phyloP scores from a whole-genome alignment of 2,888 invertebrate genomes.

The Aplocera efformata region DNA sequence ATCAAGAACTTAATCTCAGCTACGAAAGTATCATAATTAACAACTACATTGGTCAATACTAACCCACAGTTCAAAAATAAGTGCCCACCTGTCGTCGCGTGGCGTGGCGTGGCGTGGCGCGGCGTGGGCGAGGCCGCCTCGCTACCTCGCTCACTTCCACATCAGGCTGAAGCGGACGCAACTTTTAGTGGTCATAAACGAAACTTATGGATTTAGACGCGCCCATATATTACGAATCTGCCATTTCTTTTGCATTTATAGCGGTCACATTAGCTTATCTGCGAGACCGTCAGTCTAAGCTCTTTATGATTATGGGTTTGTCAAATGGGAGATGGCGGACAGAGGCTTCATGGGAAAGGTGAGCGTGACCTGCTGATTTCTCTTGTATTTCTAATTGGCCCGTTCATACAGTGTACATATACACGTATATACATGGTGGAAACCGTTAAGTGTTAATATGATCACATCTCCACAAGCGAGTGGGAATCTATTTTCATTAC shows the following conservation, averaged over 20 bases:
- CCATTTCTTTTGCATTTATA: conserved; percentile 26
- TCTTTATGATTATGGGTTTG: conserved; percentile 17
- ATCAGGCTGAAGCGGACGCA: conserved; percentile 6
- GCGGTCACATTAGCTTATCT: conserved; percentile 19
- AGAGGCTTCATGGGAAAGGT: conserved; percentile 13
- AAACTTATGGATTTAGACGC: conserved; percentile 22
- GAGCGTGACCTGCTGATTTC: not conserved
- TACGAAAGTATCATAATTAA: too few species aligned
- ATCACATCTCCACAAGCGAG: too few species aligned
- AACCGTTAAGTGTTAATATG: too few species aligned
- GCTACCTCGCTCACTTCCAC: not conserved
- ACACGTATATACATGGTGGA: too few species aligned
- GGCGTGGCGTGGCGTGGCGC: too few species aligned
- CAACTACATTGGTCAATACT: too few species aligned
- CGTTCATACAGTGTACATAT: too few species aligned
- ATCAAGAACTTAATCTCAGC: too few species aligned
- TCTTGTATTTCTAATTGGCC: too few species aligned
- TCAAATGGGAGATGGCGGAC: conserved; percentile 10
- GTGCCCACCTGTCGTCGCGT: conserved; percentile 7
- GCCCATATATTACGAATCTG: conserved; percentile 18
- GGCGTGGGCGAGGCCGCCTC: conserved; percentile 16
- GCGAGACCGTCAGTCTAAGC: conserved; percentile 12
- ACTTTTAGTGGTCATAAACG: conserved; percentile 21
- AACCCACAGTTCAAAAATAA: too few species aligned
- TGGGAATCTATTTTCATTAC: too few species aligned